Conservation (phyloP, 2,888 invertebrate species). For the Perithous albicinctus region DNA sequence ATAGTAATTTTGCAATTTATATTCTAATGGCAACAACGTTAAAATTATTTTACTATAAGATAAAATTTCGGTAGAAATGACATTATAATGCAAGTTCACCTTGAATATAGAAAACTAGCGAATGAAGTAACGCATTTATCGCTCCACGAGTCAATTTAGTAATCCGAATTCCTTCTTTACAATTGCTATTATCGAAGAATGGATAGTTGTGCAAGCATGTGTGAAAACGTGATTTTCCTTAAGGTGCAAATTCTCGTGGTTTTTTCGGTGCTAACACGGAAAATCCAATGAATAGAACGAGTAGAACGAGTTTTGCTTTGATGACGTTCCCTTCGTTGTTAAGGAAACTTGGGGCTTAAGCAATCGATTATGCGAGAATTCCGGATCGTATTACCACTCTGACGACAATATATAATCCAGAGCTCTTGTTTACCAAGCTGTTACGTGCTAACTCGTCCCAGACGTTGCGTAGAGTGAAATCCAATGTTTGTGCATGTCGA, state of each 20-base stretch:
- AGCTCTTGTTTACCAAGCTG: slow-evolving; percentile 25
- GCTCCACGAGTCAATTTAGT: neutral
- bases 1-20: too few relatives aligned
- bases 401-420: slow-evolving; percentile 8
- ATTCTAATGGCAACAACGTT: too few relatives aligned
- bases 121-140: neutral
- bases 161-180: slow-evolving; percentile 10
- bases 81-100: neutral
- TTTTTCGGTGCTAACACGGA: slow-evolving; percentile 41
- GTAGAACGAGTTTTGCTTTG: slow-evolving; percentile 52
- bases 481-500: slow-evolving; percentile 10
- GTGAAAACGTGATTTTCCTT: slow-evolving; percentile 31
- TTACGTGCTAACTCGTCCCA: slow-evolving; percentile 47
- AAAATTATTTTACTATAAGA: neutral
- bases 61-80: neutral
- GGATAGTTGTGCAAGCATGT: neutral
- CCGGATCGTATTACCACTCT: slow-evolving; percentile 39
- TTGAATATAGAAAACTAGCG: neutral
- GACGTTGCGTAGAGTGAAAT: slow-evolving; percentile 23
- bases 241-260: slow-evolving; percentile 29
- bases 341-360: slow-evolving; percentile 62
- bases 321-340: slow-evolving; percentile 46
- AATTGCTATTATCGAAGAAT: slow-evolving; percentile 24
- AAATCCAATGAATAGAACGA: slow-evolving; percentile 11
- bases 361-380: slow-evolving; percentile 59